A percentile compares a stretch with the other conserved stretches of the same genome.
phyloP scores from a whole-genome alignment of 2,113 vertebrate genomes.

The Datnioides undecimradiatus region DNA sequence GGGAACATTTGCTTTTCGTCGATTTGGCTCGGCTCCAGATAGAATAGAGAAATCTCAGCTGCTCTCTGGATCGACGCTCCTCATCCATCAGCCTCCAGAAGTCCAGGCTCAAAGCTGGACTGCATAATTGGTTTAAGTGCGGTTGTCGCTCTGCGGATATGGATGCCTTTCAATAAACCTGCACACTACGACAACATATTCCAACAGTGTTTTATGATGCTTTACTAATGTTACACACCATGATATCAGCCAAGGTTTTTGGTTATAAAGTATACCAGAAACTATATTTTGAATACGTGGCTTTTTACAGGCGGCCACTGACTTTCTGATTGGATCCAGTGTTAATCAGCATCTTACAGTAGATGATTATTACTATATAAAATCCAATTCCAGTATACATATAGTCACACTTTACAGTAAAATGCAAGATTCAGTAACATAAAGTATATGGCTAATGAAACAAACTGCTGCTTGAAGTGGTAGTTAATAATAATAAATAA shows the following conservation, averaged over 20 bases:
- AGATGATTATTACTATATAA: too few relatives aligned
- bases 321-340: not conserved
- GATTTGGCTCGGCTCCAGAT: conserved; percentile 62
- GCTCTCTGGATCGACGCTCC: conserved; percentile 44
- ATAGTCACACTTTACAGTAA: too few relatives aligned
- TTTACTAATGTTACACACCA: not conserved
- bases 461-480: too few relatives aligned
- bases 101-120: conserved; percentile 4
- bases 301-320: not conserved
- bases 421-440: too few relatives aligned
- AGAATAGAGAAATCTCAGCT: conserved; percentile 71
- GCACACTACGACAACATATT: not conserved
- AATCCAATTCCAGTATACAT: too few relatives aligned
- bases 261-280: not conserved
- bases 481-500: too few relatives aligned
- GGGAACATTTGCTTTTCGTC: conserved; percentile 71
- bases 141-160: not conserved
- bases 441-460: too few relatives aligned
- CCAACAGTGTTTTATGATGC: not conserved
- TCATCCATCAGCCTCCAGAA: conserved; percentile 45
- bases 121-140: conserved; percentile 17
- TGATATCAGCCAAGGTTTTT: not conserved
- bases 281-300: not conserved
- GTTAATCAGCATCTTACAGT: not conserved
- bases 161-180: conserved; percentile 16